Percentiles rank a stretch among this genome's conserved stretches.
These are phyloP conservation scores for Gallinago undulata DNA, from an alignment of 2,113 vertebrate genomes.

Conservation along the genomic window DNA sequence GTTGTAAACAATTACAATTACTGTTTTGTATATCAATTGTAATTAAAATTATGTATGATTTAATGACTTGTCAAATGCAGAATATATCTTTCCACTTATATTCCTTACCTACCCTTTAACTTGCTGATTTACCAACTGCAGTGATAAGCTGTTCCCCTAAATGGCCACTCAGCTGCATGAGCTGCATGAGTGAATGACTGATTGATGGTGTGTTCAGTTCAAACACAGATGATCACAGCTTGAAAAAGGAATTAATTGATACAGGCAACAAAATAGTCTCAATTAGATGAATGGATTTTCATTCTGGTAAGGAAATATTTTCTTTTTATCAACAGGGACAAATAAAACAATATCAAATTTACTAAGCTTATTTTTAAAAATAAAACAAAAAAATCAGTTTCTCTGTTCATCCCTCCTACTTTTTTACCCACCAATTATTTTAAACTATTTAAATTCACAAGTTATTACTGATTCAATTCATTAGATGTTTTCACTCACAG, in stretches of 20 bases:
- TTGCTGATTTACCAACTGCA: neutral
- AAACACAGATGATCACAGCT: neutral
- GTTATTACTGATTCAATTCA: neutral
- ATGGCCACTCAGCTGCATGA: neutral
- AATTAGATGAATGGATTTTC: neutral
- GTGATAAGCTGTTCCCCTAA: neutral
- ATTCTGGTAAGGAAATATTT: neutral
- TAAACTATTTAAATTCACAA: neutral
- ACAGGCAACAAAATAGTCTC: neutral
- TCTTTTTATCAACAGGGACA: neutral
- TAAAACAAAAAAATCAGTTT: neutral
- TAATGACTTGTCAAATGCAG: neutral
- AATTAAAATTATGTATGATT: neutral
- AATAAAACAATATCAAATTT: neutral
- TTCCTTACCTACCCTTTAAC: neutral
- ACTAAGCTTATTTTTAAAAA: neutral
- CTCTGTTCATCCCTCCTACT: rapidly evolving
- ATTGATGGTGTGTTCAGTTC: neutral
- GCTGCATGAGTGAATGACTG: neutral
- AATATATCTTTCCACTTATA: neutral
- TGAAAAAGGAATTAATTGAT: neutral
- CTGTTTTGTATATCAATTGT: neutral
- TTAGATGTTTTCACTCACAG: neutral
- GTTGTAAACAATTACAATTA: neutral
- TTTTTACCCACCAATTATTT: neutral